Conservation (phyloP, 2,113 vertebrate genomes). For the Lates calcarifer region DNA sequence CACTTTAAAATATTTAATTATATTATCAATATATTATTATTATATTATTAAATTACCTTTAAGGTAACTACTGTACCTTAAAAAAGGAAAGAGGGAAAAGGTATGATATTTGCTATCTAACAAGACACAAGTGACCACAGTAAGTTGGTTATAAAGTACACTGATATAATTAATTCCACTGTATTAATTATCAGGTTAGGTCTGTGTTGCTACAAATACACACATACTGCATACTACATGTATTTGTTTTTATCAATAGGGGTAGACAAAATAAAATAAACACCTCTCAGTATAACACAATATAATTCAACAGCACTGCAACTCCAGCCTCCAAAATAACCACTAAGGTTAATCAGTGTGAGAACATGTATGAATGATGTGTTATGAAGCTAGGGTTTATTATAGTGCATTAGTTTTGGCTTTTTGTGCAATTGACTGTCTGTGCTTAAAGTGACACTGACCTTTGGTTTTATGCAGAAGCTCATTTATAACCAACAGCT, state of each 20-base stretch:
- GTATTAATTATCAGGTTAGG: too few species aligned
- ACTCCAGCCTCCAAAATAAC: background rate
- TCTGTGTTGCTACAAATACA: too few species aligned
- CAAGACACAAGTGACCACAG: background rate
- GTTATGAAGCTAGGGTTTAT: background rate
- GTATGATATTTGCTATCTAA: background rate
- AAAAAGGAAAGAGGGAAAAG: background rate
- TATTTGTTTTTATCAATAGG: too few species aligned
- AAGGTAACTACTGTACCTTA: background rate
- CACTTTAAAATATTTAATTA: conserved; percentile 1
- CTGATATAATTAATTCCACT: background rate
- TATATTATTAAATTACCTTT: background rate
- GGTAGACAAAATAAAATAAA: too few species aligned
- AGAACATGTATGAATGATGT: too few species aligned
- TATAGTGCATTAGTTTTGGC: background rate
- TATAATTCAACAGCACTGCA: background rate
- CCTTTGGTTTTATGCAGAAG: too few species aligned
- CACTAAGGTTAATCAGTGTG: background rate
- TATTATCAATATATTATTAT: too few species aligned
- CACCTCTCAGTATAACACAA: too few species aligned
- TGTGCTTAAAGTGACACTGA: too few species aligned
- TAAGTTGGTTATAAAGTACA: background rate
- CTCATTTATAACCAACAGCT: too few species aligned
- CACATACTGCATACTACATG: too few species aligned
- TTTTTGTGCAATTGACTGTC: background rate